Conservation (phyloP, 2,113 vertebrate genomes). For the Psammodynastes pulverulentus region DNA sequence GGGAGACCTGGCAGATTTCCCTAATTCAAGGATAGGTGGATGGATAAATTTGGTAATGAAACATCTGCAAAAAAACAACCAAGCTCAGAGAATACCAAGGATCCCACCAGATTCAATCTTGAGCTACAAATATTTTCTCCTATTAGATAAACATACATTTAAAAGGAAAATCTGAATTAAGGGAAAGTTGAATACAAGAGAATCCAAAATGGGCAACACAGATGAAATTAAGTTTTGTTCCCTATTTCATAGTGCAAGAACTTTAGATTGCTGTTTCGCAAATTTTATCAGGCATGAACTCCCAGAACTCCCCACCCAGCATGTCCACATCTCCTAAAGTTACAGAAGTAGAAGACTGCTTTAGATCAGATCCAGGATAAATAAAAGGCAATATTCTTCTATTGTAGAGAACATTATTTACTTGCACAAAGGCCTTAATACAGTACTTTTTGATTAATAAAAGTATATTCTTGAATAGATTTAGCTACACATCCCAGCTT, state of each 20-base stretch:
- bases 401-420: neutral
- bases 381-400: neutral
- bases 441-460: neutral
- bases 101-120: neutral
- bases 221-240: neutral
- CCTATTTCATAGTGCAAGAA: neutral
- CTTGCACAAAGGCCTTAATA: neutral
- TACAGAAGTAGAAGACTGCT: neutral
- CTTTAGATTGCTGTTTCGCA: neutral
- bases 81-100: neutral
- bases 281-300: neutral
- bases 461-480: neutral
- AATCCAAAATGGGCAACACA: neutral
- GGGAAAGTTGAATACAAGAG: neutral
- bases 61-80: neutral
- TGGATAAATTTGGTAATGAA: neutral
- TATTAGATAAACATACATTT: neutral
- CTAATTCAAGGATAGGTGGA: neutral
- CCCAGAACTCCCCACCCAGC: neutral
- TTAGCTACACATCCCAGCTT: neutral
- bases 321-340: neutral
- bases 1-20: neutral
- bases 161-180: neutral
- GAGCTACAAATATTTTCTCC: neutral
- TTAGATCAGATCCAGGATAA: neutral